A percentile compares a stretch with the other conserved stretches of the same genome.
Conservation (phyloP, 2,888 invertebrate species). For the Lamproptera curius region DNA sequence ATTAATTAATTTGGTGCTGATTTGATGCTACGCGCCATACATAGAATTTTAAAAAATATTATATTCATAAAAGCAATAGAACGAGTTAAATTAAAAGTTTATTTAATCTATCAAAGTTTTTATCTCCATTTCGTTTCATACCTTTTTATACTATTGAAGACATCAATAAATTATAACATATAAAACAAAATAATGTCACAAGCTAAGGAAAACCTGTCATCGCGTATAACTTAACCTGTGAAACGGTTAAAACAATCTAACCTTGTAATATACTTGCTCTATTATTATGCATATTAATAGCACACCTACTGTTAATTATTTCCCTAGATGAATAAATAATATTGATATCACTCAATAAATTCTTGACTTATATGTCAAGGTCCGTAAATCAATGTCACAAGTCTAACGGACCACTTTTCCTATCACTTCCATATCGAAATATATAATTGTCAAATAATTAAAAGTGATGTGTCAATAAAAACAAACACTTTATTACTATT, state of each 20-base stretch:
- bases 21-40: too few relatives aligned
- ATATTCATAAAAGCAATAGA: too few relatives aligned
- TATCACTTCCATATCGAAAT: neutral
- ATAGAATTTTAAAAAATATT: too few relatives aligned
- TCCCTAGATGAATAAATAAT: slow-evolving; percentile 1
- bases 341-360: slow-evolving; percentile 1
- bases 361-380: neutral
- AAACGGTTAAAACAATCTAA: neutral
- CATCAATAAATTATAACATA: too few relatives aligned
- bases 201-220: neutral
- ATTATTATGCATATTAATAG: neutral
- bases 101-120: too few relatives aligned
- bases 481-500: neutral
- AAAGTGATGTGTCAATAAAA: neutral
- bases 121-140: too few relatives aligned
- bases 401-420: too few relatives aligned
- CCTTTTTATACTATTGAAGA: too few relatives aligned
- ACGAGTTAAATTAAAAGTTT: too few relatives aligned
- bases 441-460: neutral
- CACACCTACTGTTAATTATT: slow-evolving; percentile 4
- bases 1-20: too few relatives aligned
- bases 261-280: neutral
- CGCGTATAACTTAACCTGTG: neutral
- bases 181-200: too few relatives aligned
- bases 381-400: neutral